Base-by-base conservation (phyloP, 2,888 invertebrate species). In the Phyto melanocephala region DNA sequence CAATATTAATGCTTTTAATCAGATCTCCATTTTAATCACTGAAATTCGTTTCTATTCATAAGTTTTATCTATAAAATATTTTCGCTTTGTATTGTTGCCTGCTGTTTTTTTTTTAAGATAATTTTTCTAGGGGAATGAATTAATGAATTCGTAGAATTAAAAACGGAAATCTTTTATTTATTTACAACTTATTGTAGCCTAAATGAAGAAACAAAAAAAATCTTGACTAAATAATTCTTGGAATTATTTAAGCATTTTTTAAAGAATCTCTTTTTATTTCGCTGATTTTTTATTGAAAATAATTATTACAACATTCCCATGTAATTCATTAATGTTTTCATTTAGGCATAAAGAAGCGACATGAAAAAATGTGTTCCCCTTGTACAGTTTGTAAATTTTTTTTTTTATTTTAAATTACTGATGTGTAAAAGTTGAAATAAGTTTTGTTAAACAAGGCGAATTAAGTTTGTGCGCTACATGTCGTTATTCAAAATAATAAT, bases 111-210 rank as follows among this genome's bases (percentile, higher is more conserved):
- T 37, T 47, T 11, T 74, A n/a, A n/a, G n/a, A n/a, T n/a, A 13
- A 8, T n/a, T 54, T 24, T 33, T 33, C 7, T 33, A 10, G 13
- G 33, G 56, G 68, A 54, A 65, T 20, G 54, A 70, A 52, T 54
- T 77, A 2, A 60, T 76, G 15, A 13, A 45, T 82, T 79, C 75
- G 45, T 47, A 60, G 79, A 82, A 82, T 76, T 67, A 22, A 54
- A 71, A 71, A 67, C 82, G 82, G 82, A 82, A 82, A 82, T 81
- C 65, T 82, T 70, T 78, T 78, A 74, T 65, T 58, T 68, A 35
- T 70, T 45, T 22, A 40, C 20, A 52, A 17, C 15, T 45, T 60
- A 45, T 72, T 37, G 15, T 52, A 62, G 42, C 54, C 28, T 5
- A 56, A 45, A 15, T n/a, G 17, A 15, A 63, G 37, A n/a, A 52